Base-by-base conservation (phyloP, 2,113 vertebrate genomes). In the Dipodomys ordii region DNA sequence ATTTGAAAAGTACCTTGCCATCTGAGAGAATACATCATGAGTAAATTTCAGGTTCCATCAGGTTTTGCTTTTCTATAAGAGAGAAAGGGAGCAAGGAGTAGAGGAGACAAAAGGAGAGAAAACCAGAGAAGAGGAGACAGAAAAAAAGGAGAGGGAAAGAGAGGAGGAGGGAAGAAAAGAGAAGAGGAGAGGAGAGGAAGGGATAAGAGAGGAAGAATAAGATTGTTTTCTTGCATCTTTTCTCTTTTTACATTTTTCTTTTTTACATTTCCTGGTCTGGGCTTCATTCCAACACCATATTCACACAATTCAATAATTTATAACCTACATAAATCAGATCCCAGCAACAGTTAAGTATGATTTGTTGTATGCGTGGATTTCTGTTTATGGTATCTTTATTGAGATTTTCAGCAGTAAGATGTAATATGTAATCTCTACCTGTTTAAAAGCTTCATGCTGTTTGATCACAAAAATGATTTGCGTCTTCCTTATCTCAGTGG, bases 231-330 rank as follows among this genome's bases (percentile, higher is more conserved):
- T 28, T 80, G 16, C 25, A 25, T 65, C 30, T 18, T 84, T 87
- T 80, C 46, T 60, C 23, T n/a, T n/a, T 78, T 87, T 84, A 57
- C 13, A 57, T 25, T 10, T 18, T 88, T 85, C 23, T 39, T 73
- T 87, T 92, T 57, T 76, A 77, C 13, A 89, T 87, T 92, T 83
- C 27, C 80, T 81, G 39, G 20, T 67, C 96, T 97, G 94, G 94
- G 92, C 94, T 95, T 23, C 72, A 35, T 95, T 95, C 96, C 92
- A 97, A 39, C 32, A 83, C 19, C 53, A 22, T 96, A 97, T 97
- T 97, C 94, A 90, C 87, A 96, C 79, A 95, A 96, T 95, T 95
- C 96, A 96, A 87, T 76, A 92, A 97, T 97, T 92, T 95, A 93
- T 94, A 72, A 94, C 83, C 68, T 94, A 83, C 67, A 92, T 92